Evolutionary conservation across 2,888 invertebrate genomes (phyloP).

Genomic region (Standfussiana lucernea): DNA sequence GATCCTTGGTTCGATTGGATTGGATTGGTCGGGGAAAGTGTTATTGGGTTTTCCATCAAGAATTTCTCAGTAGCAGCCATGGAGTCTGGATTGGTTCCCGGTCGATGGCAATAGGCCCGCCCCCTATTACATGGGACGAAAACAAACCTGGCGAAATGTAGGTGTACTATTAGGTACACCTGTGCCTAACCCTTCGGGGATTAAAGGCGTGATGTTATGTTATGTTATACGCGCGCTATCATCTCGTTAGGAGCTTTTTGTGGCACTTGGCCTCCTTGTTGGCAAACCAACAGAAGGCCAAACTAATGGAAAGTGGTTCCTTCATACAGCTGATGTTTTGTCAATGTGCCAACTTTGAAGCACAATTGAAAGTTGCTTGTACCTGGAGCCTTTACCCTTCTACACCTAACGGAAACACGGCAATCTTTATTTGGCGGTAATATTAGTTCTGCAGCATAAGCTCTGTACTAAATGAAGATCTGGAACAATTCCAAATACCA

Average conservation of each 20-base stretch:
- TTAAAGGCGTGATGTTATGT: no score
- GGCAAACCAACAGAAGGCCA: slow-evolving; percentile 16
- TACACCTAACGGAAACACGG: background rate
- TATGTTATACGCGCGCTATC: no score
- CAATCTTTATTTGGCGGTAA: background rate
- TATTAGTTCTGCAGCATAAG: background rate
- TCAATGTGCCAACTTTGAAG: slow-evolving; percentile 12
- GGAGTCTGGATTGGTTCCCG: no score
- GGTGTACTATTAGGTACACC: no score
- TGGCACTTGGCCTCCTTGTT: background rate
- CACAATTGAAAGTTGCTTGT: slow-evolving; percentile 18
- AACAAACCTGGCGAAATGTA: no score
- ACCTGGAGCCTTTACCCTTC: background rate
- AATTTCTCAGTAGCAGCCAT: no score
- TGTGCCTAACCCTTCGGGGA: no score
- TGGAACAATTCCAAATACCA: slow-evolving; percentile 8
- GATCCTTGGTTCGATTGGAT: no score
- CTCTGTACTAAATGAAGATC: slow-evolving; percentile 10
- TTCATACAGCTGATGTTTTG: background rate
- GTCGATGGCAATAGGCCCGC: no score
- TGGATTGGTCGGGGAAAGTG: no score
- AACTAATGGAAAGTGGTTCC: slow-evolving; percentile 24
- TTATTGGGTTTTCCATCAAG: no score
- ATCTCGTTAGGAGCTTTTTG: slow-evolving; percentile 14
- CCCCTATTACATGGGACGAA: no score